Base-by-base conservation (phyloP, 2,113 vertebrate species). In the Tamias sibiricus region DNA sequence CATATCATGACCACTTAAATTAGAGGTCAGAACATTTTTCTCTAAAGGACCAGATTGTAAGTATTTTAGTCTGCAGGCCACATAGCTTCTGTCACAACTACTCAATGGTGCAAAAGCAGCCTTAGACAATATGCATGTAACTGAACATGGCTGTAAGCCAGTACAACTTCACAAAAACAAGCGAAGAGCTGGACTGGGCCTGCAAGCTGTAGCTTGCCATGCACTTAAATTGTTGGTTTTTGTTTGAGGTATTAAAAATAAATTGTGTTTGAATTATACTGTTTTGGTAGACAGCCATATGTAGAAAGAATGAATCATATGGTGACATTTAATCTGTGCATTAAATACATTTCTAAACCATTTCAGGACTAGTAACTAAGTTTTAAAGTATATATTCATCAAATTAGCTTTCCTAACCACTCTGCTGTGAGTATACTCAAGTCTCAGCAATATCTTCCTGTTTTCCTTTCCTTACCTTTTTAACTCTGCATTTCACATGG, bases 341-440 rank as follows among this genome's bases (percentile, higher is more conserved):
- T 95, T 97, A 98, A 97, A 98, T 98, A 98, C 96, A 98, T 97
- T 98, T 98, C 96, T 97, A 97, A 98, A 98, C 79, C 82, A 95
- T 98, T 98, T 98, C 85, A 97, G 96, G 54, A 79, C 49, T 85
- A 52, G 57, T 22, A 91, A 59, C 24, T 82, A 52, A 76, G n/a
- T 94, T 92, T 96, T 85, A 81, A 94, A 96, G 64, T 14, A 89
- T 0, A 28, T 86, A 74, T 88, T 76, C 47, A 52, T 93, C 72
- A 88, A 66, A 69, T 76, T 82, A 64, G 30, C 83, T 86, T 81
- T 94, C 19, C 52, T 92, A 88, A 40, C 64, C 52, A 49, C 24
- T 81, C 22, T 93, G n/a, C 35, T 71, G 20, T 59, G 40, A 90
- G 28, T 28, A 69, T 94, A 12, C 47, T 92, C n/a, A 87, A 62